Evolutionary conservation across 2,113 vertebrate genomes (phyloP), one percentile per base, ranked within the genome.

Genomic region (Ageneiosus marmoratus): DNA sequence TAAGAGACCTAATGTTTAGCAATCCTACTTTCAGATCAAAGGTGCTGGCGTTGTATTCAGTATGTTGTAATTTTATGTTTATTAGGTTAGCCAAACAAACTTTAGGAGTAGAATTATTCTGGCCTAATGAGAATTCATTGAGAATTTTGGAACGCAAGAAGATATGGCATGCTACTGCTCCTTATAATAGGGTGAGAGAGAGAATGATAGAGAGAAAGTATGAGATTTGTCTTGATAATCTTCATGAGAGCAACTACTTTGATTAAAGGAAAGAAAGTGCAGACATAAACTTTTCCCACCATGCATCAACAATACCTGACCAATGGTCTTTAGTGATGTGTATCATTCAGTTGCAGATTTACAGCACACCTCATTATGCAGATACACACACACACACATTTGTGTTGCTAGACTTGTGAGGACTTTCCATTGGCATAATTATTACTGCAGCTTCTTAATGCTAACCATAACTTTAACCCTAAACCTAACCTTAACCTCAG

Each of bases 341-440:
- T 32, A 70, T 74, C 75, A 79, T 86, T 83, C 69, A 83, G 16
- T 56, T 48, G 3, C 65, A 41, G 65, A 69, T 86, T 83, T 83
- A 53, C 72, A 75, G 18, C 37, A 51, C 37, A 76, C 13, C 58
- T 72, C 22, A 79, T 75, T 58, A 20, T 15, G 34, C 62, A 62
- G 55, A 74, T 37, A 55, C 73, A 41, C 55, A 62, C 77, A 70
- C 53, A 62, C 73, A 72, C 29, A 77, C 22, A 51, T 41, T n/a
- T n/a, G n/a, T n/a, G n/a, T n/a, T n/a, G n/a, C n/a, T n/a, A n/a
- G n/a, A n/a, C n/a, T n/a, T n/a, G n/a, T n/a, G n/a, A n/a, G n/a
- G n/a, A n/a, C n/a, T n/a, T n/a, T n/a, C n/a, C n/a, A n/a, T n/a
- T n/a, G n/a, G n/a, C n/a, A n/a, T n/a, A n/a, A n/a, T n/a, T n/a